Evolutionary conservation across 2,888 invertebrate species (phyloP).

Genomic region (Eledona agricola): DNA sequence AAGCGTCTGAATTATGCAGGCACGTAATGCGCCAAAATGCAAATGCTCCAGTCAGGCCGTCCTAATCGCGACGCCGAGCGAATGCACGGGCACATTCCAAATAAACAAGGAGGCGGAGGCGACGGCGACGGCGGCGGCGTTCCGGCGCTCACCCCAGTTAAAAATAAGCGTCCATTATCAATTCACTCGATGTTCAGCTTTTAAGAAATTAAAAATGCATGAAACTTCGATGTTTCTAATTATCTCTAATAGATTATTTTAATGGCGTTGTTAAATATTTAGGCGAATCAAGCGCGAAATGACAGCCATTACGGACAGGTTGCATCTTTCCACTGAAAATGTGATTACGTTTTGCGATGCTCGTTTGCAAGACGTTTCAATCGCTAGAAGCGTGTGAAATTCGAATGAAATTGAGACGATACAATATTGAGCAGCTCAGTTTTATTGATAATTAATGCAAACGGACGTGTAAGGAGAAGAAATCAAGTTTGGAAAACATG

Average conservation of each 20-base stretch:
- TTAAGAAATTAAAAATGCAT: slow-evolving; percentile 59
- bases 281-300: slow-evolving; percentile 44
- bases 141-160: slow-evolving; percentile 38
- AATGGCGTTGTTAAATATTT: slow-evolving; percentile 51
- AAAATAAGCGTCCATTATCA: slow-evolving; percentile 50
- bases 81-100: slow-evolving; percentile 48
- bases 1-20: slow-evolving; percentile 49
- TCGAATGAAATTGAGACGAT: no score
- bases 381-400: no score
- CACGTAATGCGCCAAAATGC: slow-evolving; percentile 49
- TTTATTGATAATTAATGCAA: no score
- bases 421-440: no score
- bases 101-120: slow-evolving; percentile 42
- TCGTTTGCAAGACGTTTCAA: no score
- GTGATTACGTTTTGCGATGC: no score
- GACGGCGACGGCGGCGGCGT: slow-evolving; percentile 30
- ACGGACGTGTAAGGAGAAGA: no score
- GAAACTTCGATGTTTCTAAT: slow-evolving; percentile 58
- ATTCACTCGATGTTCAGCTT: slow-evolving; percentile 53
- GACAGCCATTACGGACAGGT: slow-evolving; percentile 19
- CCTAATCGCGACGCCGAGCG: slow-evolving; percentile 45
- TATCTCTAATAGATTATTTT: slow-evolving; percentile 54
- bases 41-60: slow-evolving; percentile 44
- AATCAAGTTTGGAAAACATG: no score
- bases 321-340: slow-evolving; percentile 3